phyloP scores from a whole-genome alignment of 2,113 vertebrate species.

The Cyprinus carpio region DNA sequence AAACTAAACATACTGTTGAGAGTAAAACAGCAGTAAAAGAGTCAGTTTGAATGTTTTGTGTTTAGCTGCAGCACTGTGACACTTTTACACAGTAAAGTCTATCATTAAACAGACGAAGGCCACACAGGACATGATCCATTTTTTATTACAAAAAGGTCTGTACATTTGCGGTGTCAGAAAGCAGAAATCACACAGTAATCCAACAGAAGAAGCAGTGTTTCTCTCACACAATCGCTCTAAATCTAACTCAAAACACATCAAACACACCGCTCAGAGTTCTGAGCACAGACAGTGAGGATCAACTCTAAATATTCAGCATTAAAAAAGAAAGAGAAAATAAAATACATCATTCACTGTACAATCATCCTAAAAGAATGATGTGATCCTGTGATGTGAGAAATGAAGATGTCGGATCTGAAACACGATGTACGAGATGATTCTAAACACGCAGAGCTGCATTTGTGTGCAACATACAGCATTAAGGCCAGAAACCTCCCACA shows the following conservation, averaged over 20 bases:
- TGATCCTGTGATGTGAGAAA: neutral
- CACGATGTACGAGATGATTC: neutral
- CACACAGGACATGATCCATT: conserved; percentile 4
- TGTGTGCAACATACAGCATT: neutral
- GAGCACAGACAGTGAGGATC: neutral
- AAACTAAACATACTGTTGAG: neutral
- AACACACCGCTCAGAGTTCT: conserved; percentile 17
- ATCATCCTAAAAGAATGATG: neutral
- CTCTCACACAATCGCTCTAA: conserved; percentile 39
- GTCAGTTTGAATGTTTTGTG: neutral
- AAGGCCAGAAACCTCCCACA: neutral
- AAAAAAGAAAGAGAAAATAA: neutral
- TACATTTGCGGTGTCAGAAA: conserved; percentile 44
- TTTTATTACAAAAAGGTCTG: conserved; percentile 57
- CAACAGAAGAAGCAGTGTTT: conserved; percentile 53
- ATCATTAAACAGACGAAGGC: neutral
- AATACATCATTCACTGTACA: neutral
- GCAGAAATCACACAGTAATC: conserved; percentile 39
- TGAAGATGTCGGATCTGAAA: neutral
- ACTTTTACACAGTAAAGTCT: neutral
- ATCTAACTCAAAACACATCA: conserved; percentile 35
- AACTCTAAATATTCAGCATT: neutral
- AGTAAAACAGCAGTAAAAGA: neutral
- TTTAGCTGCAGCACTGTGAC: neutral
- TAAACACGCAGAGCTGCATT: neutral